These are phyloP conservation scores for Prunella himalayana DNA, from an alignment of 2,113 vertebrate species.

Conservation along the genomic window DNA sequence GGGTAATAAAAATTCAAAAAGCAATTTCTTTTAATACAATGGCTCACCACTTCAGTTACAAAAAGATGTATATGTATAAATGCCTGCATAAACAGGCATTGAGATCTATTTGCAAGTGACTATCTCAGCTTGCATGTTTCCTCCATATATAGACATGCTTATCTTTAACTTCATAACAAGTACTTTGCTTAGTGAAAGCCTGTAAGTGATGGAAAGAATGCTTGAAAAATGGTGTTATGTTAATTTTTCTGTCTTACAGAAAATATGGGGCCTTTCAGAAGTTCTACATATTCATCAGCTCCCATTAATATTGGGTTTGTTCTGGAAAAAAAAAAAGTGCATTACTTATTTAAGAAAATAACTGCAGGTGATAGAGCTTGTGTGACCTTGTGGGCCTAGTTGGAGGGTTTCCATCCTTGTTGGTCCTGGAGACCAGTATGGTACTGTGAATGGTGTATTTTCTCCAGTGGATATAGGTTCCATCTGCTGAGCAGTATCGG, in stretches of 20 bases:
- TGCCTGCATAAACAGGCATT: not conserved
- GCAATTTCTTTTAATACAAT: not conserved
- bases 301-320: not conserved
- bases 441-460: not conserved
- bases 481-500: not conserved
- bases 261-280: not conserved
- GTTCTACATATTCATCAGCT: not conserved
- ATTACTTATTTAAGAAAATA: not conserved
- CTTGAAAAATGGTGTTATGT: not conserved
- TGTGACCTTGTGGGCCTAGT: not conserved
- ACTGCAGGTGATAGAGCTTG: not conserved
- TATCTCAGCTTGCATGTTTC: not conserved
- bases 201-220: not conserved
- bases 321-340: not conserved
- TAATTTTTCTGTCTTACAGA: not conserved
- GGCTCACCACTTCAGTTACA: not conserved
- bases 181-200: not conserved
- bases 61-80: not conserved
- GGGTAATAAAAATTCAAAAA: not conserved
- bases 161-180: not conserved
- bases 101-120: not conserved
- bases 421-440: not conserved
- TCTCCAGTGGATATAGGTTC: not conserved
- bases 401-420: not conserved
- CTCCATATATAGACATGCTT: not conserved